Percentiles rank a stretch among this genome's conserved stretches.
phyloP scores from a whole-genome alignment of 2,113 vertebrate genomes.

The Chroicocephalus ridibundus region DNA sequence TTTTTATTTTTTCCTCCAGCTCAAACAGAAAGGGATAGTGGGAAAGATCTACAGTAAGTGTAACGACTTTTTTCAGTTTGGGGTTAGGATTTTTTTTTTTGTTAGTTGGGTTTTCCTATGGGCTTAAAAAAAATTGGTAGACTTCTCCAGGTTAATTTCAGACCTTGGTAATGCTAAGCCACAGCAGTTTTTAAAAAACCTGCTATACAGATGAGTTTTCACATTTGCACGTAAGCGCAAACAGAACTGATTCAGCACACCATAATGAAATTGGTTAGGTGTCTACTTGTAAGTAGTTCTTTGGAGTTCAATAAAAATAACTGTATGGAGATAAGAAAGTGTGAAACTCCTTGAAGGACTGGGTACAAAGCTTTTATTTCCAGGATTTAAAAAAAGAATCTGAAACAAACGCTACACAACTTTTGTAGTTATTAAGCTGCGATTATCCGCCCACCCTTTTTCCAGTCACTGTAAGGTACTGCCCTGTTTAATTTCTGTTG shows the following conservation, averaged over 20 bases:
- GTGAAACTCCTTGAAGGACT: background rate
- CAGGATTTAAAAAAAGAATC: background rate
- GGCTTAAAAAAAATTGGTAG: background rate
- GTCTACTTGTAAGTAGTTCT: background rate
- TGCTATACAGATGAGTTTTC: background rate
- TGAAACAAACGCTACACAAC: background rate
- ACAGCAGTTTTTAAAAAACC: background rate
- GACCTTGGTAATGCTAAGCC: background rate
- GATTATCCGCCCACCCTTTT: background rate
- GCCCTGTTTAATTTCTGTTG: background rate
- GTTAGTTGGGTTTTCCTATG: background rate
- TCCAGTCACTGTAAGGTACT: background rate
- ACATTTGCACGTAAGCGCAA: background rate
- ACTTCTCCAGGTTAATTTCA: background rate
- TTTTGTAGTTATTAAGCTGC: background rate
- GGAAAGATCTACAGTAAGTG: background rate
- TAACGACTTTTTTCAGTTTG: background rate
- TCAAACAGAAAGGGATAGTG: background rate
- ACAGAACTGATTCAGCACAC: background rate
- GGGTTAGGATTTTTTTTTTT: background rate
- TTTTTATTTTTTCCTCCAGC: background rate
- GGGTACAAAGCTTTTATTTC: background rate
- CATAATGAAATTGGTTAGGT: background rate
- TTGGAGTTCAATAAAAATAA: background rate
- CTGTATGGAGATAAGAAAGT: background rate